phyloP scores from a whole-genome alignment of 2,113 vertebrate genomes.

The Nematolebias whitei region DNA sequence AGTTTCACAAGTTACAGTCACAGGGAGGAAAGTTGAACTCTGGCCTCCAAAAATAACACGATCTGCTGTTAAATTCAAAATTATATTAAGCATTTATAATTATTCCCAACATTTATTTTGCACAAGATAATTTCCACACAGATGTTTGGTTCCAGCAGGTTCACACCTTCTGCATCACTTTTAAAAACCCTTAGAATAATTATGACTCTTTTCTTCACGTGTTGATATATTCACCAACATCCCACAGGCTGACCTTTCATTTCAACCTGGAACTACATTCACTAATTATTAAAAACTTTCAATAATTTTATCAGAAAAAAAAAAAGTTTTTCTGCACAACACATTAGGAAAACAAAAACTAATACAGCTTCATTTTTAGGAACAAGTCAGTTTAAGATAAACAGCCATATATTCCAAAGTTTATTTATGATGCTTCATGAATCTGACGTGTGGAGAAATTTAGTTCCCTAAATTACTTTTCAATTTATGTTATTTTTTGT shows the following conservation, averaged over 20 bases:
- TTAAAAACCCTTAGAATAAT: background rate
- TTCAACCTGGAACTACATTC: background rate
- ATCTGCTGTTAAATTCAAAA: background rate
- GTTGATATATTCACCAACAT: background rate
- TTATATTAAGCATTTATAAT: background rate
- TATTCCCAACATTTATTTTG: background rate
- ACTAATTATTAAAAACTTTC: conserved; percentile 3
- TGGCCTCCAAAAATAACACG: too few species aligned
- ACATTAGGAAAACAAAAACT: conserved; percentile 28
- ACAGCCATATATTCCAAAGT: background rate
- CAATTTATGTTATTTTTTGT: background rate
- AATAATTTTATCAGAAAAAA: conserved; percentile 3
- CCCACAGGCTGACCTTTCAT: background rate
- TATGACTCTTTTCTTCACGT: too few species aligned
- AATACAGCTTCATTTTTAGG: conserved; percentile 39
- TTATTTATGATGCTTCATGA: background rate
- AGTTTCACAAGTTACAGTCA: background rate
- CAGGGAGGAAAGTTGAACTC: too few species aligned
- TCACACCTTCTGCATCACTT: background rate
- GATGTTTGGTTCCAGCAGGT: background rate
- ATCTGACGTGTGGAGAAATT: too few species aligned
- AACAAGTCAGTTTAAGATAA: conserved; percentile 1
- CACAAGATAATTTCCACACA: background rate
- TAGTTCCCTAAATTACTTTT: background rate
- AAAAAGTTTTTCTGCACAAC: conserved; percentile 1